phyloP scores from a whole-genome alignment of 2,888 invertebrate species.

The Drosophila anomelani region DNA sequence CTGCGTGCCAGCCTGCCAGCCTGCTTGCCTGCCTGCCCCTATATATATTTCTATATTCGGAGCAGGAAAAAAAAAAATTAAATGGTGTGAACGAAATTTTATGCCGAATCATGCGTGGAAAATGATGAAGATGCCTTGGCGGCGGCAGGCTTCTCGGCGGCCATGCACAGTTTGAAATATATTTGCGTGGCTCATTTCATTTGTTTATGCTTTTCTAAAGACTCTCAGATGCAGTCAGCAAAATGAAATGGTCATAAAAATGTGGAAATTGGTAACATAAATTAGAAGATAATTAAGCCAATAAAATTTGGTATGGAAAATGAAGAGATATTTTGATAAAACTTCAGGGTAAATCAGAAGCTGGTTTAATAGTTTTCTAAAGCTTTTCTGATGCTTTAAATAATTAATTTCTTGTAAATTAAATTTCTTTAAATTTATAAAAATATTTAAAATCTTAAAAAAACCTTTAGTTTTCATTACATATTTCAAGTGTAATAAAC shows the following conservation, averaged over 20 bases:
- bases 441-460: too few species aligned
- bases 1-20: background rate
- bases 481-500: slow-evolving; percentile 1
- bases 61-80: slow-evolving; percentile 57
- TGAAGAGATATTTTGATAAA: background rate
- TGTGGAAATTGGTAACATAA: slow-evolving; percentile 1
- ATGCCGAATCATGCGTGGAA: slow-evolving; percentile 80
- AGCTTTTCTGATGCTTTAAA: background rate
- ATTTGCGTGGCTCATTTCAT: slow-evolving; percentile 72
- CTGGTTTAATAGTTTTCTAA: background rate
- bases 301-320: background rate
- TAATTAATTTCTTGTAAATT: background rate
- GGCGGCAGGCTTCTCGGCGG: slow-evolving; percentile 14
- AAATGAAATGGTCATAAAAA: slow-evolving; percentile 7
- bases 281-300: slow-evolving; percentile 3
- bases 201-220: slow-evolving; percentile 62
- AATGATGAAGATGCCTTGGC: slow-evolving; percentile 75
- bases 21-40: background rate
- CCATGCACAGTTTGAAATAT: slow-evolving; percentile 72
- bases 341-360: background rate
- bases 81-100: slow-evolving; percentile 80
- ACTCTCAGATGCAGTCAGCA: slow-evolving; percentile 11
- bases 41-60: slow-evolving; percentile 30
- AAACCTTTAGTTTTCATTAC: background rate
- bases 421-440: background rate